Conservation (phyloP, 2,888 invertebrate genomes). For the Mesodorylaimus sp. region DNA sequence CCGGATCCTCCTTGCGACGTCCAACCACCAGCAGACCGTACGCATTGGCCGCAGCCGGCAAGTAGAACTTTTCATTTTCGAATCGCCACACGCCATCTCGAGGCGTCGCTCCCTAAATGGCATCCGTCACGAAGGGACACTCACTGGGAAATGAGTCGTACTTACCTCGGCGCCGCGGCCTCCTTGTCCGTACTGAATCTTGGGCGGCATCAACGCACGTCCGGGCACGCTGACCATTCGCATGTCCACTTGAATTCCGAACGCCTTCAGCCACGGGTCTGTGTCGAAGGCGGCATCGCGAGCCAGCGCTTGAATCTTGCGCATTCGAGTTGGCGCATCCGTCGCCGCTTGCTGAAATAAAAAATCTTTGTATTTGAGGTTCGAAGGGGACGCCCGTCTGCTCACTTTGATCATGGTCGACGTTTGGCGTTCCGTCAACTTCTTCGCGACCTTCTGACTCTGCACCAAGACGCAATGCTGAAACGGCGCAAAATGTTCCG, state of each 20-base stretch:
- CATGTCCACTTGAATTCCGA: conserved; percentile 18
- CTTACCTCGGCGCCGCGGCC: too few species aligned
- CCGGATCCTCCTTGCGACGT: too few species aligned
- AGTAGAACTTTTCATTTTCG: neutral
- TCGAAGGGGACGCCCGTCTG: too few species aligned
- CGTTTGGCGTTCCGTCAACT: conserved; percentile 21
- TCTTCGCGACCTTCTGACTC: conserved; percentile 23
- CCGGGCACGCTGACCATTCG: conserved; percentile 22
- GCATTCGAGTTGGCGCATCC: conserved; percentile 21
- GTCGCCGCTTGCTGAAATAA: conserved; percentile 23
- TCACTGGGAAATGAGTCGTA: too few species aligned
- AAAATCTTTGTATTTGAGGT: too few species aligned
- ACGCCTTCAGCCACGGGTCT: conserved; percentile 16
- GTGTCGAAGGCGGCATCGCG: conserved; percentile 19
- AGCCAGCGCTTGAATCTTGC: conserved; percentile 17
- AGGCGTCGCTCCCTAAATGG: too few species aligned
- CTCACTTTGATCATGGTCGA: conserved; percentile 7
- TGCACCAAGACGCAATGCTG: conserved; percentile 16
- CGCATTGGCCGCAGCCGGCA: neutral
- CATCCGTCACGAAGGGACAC: too few species aligned
- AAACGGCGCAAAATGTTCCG: too few species aligned
- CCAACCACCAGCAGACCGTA: neutral
- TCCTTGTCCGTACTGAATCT: conserved; percentile 18
- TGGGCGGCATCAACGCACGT: conserved; percentile 21
- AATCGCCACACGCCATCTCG: conserved; percentile 1